Base-by-base conservation (phyloP, 2,888 invertebrate genomes). In the Pandemis corylana region DNA sequence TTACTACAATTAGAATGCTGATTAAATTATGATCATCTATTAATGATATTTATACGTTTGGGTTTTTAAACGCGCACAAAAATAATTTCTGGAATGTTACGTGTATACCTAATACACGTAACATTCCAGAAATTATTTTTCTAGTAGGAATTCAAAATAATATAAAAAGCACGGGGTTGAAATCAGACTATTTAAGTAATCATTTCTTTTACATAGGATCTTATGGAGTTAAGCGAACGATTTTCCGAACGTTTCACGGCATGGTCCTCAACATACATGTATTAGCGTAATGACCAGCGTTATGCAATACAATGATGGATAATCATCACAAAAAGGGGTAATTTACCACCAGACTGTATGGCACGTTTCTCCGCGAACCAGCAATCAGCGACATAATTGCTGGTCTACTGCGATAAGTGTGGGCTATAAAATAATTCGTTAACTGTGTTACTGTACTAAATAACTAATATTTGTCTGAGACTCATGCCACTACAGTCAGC, bases 351-450 rank as follows among this genome's bases (percentile, higher is more conserved):
- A 69, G 73, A 69, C 66, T 61, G 71, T 75, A 69, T 75, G 71
- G 62, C 76, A 75, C 74, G 74, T 74, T 72, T 73, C 77, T 75
- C 72, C 41, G 53, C 46, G 59, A 68, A 77, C 71, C 68, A 77
- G 80, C 83, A 84, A 85, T 85, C 82, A 80, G 63, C 74, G 68
- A 36, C 66, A 81, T 89, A 88, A 89, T 87, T 85, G 80, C 79
- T 74, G 74, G 80, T 79, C 77, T 83, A 81, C 79, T 76, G 80
- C 80, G 79, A 78, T 85, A 87, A 85, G 78, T 83, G 83, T 76
- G 80, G 79, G 81, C 78, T 81, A 79, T 78, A 78, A 82, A 82
- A 81, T 85, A 84, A 86, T 87, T 83, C 84, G 80, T 83, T 84
- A 81, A 82, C 78, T 77, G 69, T 65, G 44, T 59, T 65, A 59